phyloP scores from a whole-genome alignment of 2,797 vertebrate genomes.

The Smutsia temminckii region DNA sequence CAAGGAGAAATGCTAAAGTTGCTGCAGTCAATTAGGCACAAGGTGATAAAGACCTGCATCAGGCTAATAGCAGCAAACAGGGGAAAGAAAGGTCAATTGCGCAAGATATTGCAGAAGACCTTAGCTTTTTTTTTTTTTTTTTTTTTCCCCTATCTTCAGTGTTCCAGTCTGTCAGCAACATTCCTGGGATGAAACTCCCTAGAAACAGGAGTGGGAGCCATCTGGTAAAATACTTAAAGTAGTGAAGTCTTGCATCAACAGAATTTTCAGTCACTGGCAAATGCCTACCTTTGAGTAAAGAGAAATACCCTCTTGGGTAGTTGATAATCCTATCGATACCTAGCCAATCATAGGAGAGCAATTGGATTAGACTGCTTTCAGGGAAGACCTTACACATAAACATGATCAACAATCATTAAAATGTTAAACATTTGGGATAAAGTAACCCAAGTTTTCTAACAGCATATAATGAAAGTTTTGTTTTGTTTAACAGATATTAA shows the following conservation, averaged over 20 bases:
- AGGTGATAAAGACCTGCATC: not conserved
- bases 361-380: not conserved
- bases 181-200: not conserved
- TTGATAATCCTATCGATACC: not conserved
- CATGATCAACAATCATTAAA: not conserved
- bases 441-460: not conserved
- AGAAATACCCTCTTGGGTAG: not conserved
- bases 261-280: not conserved
- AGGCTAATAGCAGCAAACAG: not conserved
- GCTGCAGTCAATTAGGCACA: not conserved
- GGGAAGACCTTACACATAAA: not conserved
- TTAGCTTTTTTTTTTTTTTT: not conserved
- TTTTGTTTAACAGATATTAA: constrained; percentile 90
- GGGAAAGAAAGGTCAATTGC: not conserved
- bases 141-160: not conserved
- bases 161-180: not conserved
- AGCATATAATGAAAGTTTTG: constrained; percentile 17
- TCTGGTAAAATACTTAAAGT: not conserved
- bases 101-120: not conserved
- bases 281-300: not conserved
- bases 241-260: not conserved
- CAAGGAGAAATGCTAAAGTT: not conserved
- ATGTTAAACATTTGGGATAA: not conserved
- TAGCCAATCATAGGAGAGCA: not conserved
- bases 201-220: not conserved